Evolutionary conservation across 2,888 invertebrate genomes (phyloP), one percentile per base, ranked within the genome.

Genomic region (Drosophila demipolita): DNA sequence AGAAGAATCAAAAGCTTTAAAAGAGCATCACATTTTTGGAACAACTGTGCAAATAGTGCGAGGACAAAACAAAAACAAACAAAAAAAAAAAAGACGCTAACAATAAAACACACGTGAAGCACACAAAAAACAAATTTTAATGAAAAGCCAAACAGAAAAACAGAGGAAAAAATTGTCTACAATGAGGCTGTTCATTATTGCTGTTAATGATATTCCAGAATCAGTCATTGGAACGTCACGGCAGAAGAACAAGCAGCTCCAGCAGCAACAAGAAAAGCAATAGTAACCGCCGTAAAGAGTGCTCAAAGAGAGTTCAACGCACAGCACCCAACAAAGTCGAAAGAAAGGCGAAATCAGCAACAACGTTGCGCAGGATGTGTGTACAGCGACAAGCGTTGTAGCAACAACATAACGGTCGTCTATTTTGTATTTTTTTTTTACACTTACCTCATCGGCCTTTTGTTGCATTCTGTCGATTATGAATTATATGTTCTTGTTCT

Each of bases 211-310:
- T 82, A 72, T 68, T 73, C 73, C 55, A 81, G 82, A 86, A 73
- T 82, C 87, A 87, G 82, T 82, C 82, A 86, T 80, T 87, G 85
- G 85, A 86, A 86, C 85, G 87, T 82, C 85, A 82, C 85, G 85
- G 85, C 87, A 85, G 71, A 85, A 82, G 83, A 81, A 72, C 82
- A 49, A 68, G 54, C 54, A 66, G 11, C 54, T 45, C 29, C 66
- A 60, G 9, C 61, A 58, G 8, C 57, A 70, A 11, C 60, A 66
- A 45, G 23, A 57, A 49, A 29, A 40, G 36, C 40, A 38, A 33
- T 52, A 36, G 63, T 49, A 55, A 49, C 20, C 26, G 15, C 33
- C 33, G 52, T 20, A 53, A 52, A 54, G 64, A 66, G 74, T 70
- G 75, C 64, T 61, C 57, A 58, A 65, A 49, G 38, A 36, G 55